Conservation (phyloP, 2,113 vertebrate genomes). For the Mus spicilegus region DNA sequence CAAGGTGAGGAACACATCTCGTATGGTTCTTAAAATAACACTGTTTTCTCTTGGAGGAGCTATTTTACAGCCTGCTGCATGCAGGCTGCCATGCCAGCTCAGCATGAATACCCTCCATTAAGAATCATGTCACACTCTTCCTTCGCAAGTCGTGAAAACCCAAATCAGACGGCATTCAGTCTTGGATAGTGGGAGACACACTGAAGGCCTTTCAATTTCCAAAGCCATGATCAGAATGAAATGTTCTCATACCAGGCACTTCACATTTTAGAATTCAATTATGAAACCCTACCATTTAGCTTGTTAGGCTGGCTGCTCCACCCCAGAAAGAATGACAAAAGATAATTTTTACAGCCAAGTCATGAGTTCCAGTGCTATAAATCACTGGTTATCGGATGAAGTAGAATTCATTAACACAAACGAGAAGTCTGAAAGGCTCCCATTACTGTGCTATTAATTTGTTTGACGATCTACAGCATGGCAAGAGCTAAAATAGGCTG, state of each 20-base stretch:
- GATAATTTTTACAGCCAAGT: slow-evolving; percentile 79
- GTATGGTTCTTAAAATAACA: slow-evolving; percentile 3
- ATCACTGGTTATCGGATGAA: slow-evolving; percentile 86
- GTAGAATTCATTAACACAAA: slow-evolving; percentile 88
- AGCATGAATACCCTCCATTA: slow-evolving; percentile 65
- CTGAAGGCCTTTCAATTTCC: slow-evolving; percentile 72
- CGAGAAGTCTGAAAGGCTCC: slow-evolving; percentile 84
- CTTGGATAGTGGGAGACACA: slow-evolving; percentile 72
- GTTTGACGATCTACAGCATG: slow-evolving; percentile 77
- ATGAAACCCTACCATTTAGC: slow-evolving; percentile 84
- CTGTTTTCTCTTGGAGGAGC: slow-evolving; percentile 67
- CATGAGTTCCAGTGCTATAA: slow-evolving; percentile 84
- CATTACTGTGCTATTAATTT: slow-evolving; percentile 84
- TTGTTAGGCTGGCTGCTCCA: slow-evolving; percentile 81
- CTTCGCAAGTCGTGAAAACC: slow-evolving; percentile 70
- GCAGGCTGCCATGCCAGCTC: slow-evolving; percentile 72
- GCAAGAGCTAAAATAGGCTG: slow-evolving; percentile 81
- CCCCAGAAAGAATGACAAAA: slow-evolving; percentile 77
- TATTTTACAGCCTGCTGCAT: slow-evolving; percentile 57
- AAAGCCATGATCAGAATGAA: slow-evolving; percentile 80
- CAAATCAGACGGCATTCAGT: slow-evolving; percentile 79
- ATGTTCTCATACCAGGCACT: slow-evolving; percentile 72
- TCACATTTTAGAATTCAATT: slow-evolving; percentile 85
- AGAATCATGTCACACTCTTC: slow-evolving; percentile 72
- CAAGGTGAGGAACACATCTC: slow-evolving; percentile 5